These are phyloP conservation scores for Drosophila nr. medialis DNA, from an alignment of 2,888 invertebrate species.

Conservation along the genomic window DNA sequence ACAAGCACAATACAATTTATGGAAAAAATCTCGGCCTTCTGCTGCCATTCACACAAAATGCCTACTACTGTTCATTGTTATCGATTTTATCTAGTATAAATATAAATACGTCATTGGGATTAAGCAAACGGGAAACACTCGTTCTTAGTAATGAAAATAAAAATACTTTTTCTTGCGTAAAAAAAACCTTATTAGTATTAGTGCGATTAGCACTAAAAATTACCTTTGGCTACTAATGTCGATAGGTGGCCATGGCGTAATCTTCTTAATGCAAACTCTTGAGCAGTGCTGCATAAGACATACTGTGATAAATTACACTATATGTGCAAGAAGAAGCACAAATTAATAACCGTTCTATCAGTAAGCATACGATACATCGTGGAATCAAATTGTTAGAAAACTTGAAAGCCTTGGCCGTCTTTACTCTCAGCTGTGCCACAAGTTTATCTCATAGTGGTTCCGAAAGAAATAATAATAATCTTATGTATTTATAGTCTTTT, in stretches of 20 bases:
- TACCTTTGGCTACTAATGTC: background rate
- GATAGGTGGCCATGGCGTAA: background rate
- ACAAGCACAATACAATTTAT: constrained; percentile 25
- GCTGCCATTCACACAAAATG: constrained; percentile 42
- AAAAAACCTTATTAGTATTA: background rate
- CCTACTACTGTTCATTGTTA: constrained; percentile 19
- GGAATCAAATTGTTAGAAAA: background rate
- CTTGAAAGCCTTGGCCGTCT: background rate
- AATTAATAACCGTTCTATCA: background rate
- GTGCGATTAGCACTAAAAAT: background rate
- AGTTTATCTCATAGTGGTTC: background rate
- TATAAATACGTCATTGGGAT: background rate
- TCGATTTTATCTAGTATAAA: constrained; percentile 24
- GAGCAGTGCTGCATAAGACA: background rate
- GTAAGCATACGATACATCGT: background rate
- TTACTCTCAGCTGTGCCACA: background rate
- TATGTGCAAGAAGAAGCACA: background rate
- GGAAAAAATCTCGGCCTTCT: constrained; percentile 47
- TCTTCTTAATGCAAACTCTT: background rate
- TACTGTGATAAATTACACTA: background rate
- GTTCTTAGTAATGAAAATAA: background rate
- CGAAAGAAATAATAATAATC: background rate
- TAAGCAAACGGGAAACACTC: background rate
- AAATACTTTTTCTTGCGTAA: background rate
- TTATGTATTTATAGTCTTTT: background rate